Evolutionary conservation across 2,113 vertebrate species (phyloP).

Genomic region (Ptychochromis oligacanthus): DNA sequence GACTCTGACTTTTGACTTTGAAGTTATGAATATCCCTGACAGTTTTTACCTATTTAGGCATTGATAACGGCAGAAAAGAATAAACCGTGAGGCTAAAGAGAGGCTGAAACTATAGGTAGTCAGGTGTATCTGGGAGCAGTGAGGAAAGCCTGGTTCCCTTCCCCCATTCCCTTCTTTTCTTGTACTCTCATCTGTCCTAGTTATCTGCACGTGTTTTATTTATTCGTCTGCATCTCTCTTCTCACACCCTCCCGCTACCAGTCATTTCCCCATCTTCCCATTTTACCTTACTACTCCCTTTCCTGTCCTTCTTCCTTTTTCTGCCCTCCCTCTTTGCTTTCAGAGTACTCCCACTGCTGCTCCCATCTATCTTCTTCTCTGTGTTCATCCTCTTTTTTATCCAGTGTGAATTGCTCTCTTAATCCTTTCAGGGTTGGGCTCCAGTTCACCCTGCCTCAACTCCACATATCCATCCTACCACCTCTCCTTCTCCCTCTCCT

Average conservation of each 20-base stretch:
- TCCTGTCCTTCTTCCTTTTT: neutral
- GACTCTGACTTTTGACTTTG: neutral
- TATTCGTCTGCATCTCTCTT: neutral
- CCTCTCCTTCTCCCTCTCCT: slow-evolving; percentile 4
- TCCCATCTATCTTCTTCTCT: slow-evolving; percentile 1
- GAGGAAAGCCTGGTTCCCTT: neutral
- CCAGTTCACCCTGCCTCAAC: slow-evolving; percentile 26
- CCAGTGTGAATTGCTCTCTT: slow-evolving; percentile 53
- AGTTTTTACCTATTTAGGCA: neutral
- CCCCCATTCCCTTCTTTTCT: neutral
- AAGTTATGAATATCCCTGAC: neutral
- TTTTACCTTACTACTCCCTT: neutral
- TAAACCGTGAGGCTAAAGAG: neutral
- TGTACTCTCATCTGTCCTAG: neutral
- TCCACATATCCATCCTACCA: slow-evolving; percentile 31
- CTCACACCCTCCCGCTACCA: neutral
- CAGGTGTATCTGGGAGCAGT: neutral
- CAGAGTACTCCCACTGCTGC: slow-evolving; percentile 25
- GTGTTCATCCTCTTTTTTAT: slow-evolving; percentile 35
- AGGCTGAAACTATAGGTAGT: neutral
- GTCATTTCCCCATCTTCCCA: slow-evolving; percentile 19
- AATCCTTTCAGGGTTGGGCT: slow-evolving; percentile 54
- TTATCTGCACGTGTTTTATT: slow-evolving; percentile 3
- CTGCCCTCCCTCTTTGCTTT: slow-evolving; percentile 20
- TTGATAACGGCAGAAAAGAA: neutral